phyloP scores from a whole-genome alignment of 2,888 invertebrate genomes.

The Brachycybe producta region DNA sequence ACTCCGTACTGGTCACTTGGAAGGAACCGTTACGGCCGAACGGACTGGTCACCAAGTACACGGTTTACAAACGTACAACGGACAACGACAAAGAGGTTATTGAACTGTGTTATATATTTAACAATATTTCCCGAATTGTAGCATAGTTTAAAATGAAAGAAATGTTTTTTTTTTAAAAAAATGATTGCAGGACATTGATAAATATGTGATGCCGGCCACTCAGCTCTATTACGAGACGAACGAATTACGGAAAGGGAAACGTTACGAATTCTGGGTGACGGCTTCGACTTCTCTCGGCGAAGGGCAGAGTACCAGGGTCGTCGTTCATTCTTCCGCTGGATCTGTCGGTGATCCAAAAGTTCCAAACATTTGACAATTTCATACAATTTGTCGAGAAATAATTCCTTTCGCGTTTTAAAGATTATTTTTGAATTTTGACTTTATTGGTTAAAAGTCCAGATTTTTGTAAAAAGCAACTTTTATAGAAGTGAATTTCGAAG shows the following conservation, averaged over 20 bases:
- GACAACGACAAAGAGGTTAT: slow-evolving; percentile 15
- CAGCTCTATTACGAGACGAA: slow-evolving; percentile 24
- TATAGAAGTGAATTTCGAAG: too few species aligned
- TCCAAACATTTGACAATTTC: neutral
- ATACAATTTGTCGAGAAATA: neutral
- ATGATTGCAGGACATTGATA: slow-evolving; percentile 20
- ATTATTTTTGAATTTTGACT: too few species aligned
- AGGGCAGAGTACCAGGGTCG: slow-evolving; percentile 49
- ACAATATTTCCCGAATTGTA: too few species aligned
- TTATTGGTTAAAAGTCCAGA: too few species aligned
- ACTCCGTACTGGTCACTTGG: slow-evolving; percentile 17
- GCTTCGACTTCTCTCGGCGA: slow-evolving; percentile 34
- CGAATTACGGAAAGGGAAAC: slow-evolving; percentile 16
- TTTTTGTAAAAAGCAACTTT: too few species aligned
- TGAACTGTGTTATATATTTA: too few species aligned
- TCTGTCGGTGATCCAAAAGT: slow-evolving; percentile 28
- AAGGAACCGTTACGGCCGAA: slow-evolving; percentile 16
- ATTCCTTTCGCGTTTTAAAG: neutral
- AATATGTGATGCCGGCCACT: slow-evolving; percentile 24
- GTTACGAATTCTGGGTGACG: slow-evolving; percentile 32
- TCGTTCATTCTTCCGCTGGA: slow-evolving; percentile 34
- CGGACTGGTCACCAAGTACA: slow-evolving; percentile 17
- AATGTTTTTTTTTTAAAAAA: neutral
- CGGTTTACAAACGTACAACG: slow-evolving; percentile 15
- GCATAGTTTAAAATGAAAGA: neutral